Conservation (phyloP, 2,113 vertebrate genomes). For the Phasianus colchicus region DNA sequence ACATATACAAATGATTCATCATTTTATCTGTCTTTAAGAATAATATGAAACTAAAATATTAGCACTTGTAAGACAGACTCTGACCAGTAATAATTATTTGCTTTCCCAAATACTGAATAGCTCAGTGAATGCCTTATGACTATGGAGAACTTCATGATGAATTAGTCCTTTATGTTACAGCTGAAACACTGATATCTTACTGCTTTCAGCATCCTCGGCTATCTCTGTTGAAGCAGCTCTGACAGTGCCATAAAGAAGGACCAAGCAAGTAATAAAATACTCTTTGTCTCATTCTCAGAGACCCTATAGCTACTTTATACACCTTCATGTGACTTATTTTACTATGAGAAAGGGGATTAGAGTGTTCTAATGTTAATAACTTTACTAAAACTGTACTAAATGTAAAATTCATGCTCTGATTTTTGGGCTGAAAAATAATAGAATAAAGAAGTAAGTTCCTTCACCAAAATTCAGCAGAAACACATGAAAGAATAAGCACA, state of each 20-base stretch:
- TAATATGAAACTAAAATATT: background rate
- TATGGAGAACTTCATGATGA: background rate
- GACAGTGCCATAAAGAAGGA: background rate
- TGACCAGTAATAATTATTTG: background rate
- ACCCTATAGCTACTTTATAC: background rate
- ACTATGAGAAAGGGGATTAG: background rate
- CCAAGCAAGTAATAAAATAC: background rate
- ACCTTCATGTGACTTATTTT: background rate
- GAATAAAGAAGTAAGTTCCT: background rate
- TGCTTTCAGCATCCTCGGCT: background rate
- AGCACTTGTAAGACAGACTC: background rate
- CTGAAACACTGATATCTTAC: background rate
- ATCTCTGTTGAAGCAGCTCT: background rate
- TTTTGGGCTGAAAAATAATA: background rate
- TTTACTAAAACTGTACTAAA: background rate
- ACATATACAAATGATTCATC: background rate
- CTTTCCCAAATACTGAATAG: background rate
- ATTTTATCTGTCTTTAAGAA: background rate
- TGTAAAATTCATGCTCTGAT: background rate
- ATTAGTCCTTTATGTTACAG: background rate
- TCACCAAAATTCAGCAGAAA: background rate
- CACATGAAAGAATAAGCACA: background rate
- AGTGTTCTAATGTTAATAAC: background rate
- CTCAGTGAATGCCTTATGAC: background rate
- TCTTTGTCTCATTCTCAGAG: background rate